Percentiles rank a stretch among this genome's conserved stretches.
phyloP scores from a whole-genome alignment of 2,888 invertebrate species.

The Cheilosia pagana region DNA sequence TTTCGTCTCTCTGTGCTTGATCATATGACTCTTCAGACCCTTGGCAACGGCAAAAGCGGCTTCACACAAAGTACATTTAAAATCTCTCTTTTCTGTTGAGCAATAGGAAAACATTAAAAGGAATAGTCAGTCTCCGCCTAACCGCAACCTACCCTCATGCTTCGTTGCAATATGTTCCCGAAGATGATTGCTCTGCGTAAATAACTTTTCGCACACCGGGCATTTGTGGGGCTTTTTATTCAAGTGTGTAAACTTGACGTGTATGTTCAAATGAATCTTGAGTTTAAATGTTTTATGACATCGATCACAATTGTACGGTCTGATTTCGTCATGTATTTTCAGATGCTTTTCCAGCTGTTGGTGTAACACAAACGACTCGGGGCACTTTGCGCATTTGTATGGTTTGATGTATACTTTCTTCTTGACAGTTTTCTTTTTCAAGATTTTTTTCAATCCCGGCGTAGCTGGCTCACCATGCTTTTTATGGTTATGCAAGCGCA shows the following conservation, averaged over 20 bases:
- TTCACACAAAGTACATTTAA: conserved; percentile 40
- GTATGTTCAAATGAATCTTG: conserved; percentile 52
- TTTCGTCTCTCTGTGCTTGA: conserved; percentile 37
- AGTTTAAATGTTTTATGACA: conserved; percentile 56
- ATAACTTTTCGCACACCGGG: conserved; percentile 28
- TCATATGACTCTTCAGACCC: conserved; percentile 28
- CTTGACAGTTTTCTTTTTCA: conserved; percentile 12
- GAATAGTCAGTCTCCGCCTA: background rate
- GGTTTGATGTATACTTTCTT: conserved; percentile 25
- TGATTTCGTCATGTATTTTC: conserved; percentile 52
- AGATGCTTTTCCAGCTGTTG: conserved; percentile 49
- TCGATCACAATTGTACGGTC: conserved; percentile 11
- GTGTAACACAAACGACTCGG: conserved; percentile 52
- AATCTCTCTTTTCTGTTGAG: conserved; percentile 35
- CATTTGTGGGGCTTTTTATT: conserved; percentile 56
- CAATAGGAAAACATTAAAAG: background rate
- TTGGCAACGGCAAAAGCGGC: conserved; percentile 47
- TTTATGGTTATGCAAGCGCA: conserved; percentile 47
- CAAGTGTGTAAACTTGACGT: conserved; percentile 37
- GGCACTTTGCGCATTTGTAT: conserved; percentile 51
- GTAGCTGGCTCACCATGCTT: conserved; percentile 45
- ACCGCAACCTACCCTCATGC: conserved; percentile 34
- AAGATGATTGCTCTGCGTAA: conserved; percentile 44
- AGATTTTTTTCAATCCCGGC: background rate
- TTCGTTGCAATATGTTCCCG: conserved; percentile 44